These are phyloP conservation scores for Acronicta leporina DNA, from an alignment of 2,888 invertebrate genomes.

Conservation along the genomic window DNA sequence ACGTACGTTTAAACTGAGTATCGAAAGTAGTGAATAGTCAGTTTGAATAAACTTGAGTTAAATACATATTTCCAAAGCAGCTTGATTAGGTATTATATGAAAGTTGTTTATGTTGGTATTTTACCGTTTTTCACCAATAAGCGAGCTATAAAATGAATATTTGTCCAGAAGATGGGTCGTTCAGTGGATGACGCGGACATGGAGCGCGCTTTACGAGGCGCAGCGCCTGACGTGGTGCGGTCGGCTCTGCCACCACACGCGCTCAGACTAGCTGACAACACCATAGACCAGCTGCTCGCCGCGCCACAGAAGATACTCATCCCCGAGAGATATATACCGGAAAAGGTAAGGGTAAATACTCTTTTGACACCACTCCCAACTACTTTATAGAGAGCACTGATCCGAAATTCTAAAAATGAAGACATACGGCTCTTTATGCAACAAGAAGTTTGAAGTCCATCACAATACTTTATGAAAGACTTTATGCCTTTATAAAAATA, in stretches of 20 bases:
- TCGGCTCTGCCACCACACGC: conserved; percentile 91
- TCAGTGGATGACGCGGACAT: conserved; percentile 96
- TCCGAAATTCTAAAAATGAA: no score
- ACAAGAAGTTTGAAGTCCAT: no score
- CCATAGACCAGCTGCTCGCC: conserved; percentile 95
- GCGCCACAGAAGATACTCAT: conserved; percentile 97
- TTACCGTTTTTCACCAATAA: neutral
- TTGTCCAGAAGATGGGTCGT: conserved; percentile 84
- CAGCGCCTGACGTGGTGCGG: conserved; percentile 95
- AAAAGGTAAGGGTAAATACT: conserved; percentile 89
- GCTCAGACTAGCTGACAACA: conserved; percentile 92
- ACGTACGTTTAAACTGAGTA: no score
- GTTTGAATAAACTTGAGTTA: no score
- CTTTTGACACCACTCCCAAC: no score
- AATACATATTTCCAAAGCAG: no score
- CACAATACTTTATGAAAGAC: no score
- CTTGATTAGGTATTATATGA: neutral
- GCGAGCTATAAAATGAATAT: neutral
- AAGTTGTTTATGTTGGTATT: no score
- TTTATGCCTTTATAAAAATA: no score
- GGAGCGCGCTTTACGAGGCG: conserved; percentile 93
- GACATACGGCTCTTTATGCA: no score
- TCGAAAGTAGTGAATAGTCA: no score
- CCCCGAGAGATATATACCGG: conserved; percentile 97
- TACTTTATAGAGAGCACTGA: no score